Conservation (phyloP, 53 echinoderm and acorn worm genomes). For the Pentamera pediparva region DNA sequence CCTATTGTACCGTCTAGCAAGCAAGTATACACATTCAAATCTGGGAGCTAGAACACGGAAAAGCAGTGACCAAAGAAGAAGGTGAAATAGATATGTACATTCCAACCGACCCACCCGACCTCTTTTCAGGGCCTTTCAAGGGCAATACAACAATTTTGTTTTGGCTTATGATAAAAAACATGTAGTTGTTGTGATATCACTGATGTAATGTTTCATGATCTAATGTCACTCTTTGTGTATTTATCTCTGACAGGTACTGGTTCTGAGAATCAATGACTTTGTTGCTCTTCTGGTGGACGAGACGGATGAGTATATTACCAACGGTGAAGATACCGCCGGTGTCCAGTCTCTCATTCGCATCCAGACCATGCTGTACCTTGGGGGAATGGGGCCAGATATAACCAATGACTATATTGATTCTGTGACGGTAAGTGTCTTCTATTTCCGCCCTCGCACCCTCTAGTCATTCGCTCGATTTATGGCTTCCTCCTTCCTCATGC, state of each 20-base stretch:
- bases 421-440: neutral
- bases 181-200: neutral
- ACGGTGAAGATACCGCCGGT: neutral
- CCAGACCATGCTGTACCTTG: constrained; percentile 57
- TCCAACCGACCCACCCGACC: too few species aligned
- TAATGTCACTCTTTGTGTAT: neutral
- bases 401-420: neutral
- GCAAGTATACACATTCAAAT: too few species aligned
- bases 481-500: too few species aligned
- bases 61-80: too few species aligned
- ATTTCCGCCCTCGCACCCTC: too few species aligned
- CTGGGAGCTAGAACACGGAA: too few species aligned
- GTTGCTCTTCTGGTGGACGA: constrained; percentile 59
- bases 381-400: constrained; percentile 54
- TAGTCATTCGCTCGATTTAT: too few species aligned
- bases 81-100: too few species aligned
- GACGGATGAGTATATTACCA: constrained; percentile 50
- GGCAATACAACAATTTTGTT: neutral
- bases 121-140: too few species aligned
- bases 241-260: constrained; percentile 32
- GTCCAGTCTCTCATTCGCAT: constrained; percentile 36
- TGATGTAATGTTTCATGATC: neutral
- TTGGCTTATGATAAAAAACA: neutral
- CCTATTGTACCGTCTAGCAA: too few species aligned
- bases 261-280: constrained; percentile 87